phyloP scores from a whole-genome alignment of 2,888 invertebrate genomes.

The Drosophila cognata region DNA sequence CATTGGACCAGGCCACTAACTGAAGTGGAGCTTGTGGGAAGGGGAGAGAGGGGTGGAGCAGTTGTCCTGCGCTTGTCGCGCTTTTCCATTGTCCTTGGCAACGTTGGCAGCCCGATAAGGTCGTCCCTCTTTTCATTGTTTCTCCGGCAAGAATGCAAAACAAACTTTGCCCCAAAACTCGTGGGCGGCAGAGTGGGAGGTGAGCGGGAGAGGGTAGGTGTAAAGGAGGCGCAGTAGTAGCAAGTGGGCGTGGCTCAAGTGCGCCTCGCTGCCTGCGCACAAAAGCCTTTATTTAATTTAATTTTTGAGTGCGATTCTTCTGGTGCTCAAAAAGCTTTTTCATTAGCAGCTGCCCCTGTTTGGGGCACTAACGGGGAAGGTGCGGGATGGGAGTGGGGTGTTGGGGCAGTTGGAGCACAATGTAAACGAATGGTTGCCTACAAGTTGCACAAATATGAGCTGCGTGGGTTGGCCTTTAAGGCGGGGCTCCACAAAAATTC shows the following conservation, averaged over 20 bases:
- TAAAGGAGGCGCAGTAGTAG: not conserved
- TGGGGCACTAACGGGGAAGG: not conserved
- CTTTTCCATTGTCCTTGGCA: conserved; percentile 59
- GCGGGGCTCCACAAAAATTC: not conserved
- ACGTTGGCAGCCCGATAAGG: conserved; percentile 56
- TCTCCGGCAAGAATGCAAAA: conserved; percentile 51
- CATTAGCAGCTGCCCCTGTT: conserved; percentile 56
- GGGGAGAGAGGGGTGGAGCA: not conserved
- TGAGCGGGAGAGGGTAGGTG: not conserved
- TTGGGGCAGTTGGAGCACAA: not conserved
- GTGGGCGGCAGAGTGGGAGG: conserved; percentile 16
- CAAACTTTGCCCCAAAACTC: conserved; percentile 59
- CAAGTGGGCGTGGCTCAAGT: conserved; percentile 53
- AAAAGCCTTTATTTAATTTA: conserved; percentile 82
- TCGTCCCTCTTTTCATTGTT: conserved; percentile 44
- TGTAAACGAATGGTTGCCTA: conserved; percentile 15
- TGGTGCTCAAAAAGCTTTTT: conserved; percentile 50
- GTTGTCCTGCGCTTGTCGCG: conserved; percentile 49
- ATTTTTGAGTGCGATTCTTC: conserved; percentile 67
- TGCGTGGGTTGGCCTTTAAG: not conserved
- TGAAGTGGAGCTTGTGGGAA: not conserved
- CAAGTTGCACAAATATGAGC: not conserved
- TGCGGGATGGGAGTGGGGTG: not conserved
- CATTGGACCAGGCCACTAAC: conserved; percentile 27
- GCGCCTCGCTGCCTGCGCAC: conserved; percentile 56